Evolutionary conservation across 2,797 vertebrate species (phyloP).

Genomic region (Megaceryle alcyon): DNA sequence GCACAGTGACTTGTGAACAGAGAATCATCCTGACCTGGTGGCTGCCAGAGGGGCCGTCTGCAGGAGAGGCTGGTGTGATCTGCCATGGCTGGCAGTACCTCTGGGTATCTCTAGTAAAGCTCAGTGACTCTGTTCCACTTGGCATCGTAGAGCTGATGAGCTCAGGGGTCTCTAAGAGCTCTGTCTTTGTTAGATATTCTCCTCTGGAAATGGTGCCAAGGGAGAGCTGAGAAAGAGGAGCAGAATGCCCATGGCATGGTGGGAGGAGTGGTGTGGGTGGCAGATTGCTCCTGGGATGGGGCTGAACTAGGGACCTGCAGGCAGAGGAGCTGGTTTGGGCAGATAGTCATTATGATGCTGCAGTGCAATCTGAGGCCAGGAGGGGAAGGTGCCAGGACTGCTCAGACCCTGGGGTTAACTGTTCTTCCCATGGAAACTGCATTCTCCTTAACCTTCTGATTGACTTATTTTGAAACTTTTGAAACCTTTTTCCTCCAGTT

Average conservation of each 20-base stretch:
- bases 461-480: not conserved
- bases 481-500: not conserved
- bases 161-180: not conserved
- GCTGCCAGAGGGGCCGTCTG: not conserved
- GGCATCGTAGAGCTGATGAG: slow-evolving; percentile 32
- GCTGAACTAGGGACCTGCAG: not conserved
- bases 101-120: slow-evolving; percentile 8
- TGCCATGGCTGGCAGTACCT: not conserved
- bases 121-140: slow-evolving; percentile 56
- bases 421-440: not conserved
- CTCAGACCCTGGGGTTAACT: not conserved
- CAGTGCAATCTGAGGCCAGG: not conserved
- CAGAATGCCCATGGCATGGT: not conserved
- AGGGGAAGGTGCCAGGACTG: not conserved
- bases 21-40: not conserved
- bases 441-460: not conserved
- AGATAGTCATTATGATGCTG: not conserved
- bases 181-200: not conserved
- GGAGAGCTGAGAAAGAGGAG: not conserved
- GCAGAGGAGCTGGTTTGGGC: not conserved
- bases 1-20: not conserved
- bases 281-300: not conserved
- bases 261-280: not conserved
- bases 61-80: not conserved
- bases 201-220: not conserved